Percentiles rank a stretch among this genome's conserved stretches.
Evolutionary conservation across 2,113 vertebrate genomes (phyloP).

Genomic region (Accipiter cooperii): DNA sequence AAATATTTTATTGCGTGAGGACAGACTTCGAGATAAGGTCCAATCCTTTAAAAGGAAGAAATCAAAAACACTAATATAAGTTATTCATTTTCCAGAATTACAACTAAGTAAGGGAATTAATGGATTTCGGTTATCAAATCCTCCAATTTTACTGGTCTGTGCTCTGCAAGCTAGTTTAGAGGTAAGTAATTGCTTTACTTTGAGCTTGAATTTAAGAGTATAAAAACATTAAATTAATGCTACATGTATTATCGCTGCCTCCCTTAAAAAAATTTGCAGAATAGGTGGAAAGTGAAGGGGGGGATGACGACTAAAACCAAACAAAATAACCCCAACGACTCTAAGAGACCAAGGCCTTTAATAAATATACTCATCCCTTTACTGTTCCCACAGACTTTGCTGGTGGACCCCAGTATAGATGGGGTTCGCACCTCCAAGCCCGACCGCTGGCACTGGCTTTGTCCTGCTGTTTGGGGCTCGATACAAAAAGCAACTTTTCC

Average conservation of each 20-base stretch:
- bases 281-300: neutral
- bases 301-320: neutral
- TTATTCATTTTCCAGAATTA: conserved; percentile 75
- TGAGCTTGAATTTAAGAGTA: neutral
- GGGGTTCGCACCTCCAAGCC: neutral
- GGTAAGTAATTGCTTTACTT: conserved; percentile 72
- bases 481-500: neutral
- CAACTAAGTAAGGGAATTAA: conserved; percentile 83
- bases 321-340: neutral
- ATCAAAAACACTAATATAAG: conserved; percentile 37
- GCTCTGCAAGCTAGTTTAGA: conserved; percentile 91
- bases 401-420: neutral
- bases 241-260: neutral
- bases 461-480: neutral
- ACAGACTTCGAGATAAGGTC: conserved; percentile 31
- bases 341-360: neutral
- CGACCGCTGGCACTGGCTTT: rapidly evolving
- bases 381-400: neutral
- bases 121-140: conserved; percentile 92
- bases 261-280: neutral
- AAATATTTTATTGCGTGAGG: conserved; percentile 7
- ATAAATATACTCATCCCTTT: neutral
- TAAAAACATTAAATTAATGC: neutral
- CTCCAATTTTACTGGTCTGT: conserved; percentile 90
- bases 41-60: conserved; percentile 2